These are phyloP conservation scores for Caenorhabditis sp. DNA, from an alignment of 2,888 invertebrate genomes.

Conservation along the genomic window DNA sequence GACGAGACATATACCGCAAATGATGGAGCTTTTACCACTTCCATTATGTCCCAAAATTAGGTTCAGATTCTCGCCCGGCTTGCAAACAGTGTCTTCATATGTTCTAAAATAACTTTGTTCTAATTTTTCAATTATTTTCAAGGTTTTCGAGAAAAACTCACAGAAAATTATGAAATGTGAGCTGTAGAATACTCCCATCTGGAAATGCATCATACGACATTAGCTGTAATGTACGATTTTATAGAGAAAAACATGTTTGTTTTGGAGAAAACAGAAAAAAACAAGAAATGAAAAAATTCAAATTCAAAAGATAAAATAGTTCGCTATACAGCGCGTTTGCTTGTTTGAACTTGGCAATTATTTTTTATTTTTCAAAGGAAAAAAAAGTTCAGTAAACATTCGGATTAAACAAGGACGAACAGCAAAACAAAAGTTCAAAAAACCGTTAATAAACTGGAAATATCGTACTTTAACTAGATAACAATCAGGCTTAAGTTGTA, in stretches of 20 bases:
- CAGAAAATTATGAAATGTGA: constrained; percentile 57
- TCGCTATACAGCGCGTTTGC: background rate
- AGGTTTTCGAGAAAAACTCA: constrained; percentile 21
- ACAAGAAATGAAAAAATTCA: background rate
- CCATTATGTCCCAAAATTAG: constrained; percentile 67
- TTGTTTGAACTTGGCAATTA: background rate
- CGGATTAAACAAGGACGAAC: too few relatives aligned
- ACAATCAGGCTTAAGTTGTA: too few relatives aligned
- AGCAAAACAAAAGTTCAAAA: too few relatives aligned
- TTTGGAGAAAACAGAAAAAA: background rate
- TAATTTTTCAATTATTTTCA: background rate
- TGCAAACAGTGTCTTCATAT: constrained; percentile 51
- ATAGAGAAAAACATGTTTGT: background rate
- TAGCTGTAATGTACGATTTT: background rate
- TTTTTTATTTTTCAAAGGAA: too few relatives aligned
- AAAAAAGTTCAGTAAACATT: too few relatives aligned
- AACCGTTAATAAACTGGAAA: too few relatives aligned
- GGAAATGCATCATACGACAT: constrained; percentile 8
- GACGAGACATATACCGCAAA: constrained; percentile 67
- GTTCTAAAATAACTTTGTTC: constrained; percentile 56
- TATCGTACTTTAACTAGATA: too few relatives aligned
- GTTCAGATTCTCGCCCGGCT: constrained; percentile 59
- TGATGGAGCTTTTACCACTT: constrained; percentile 64
- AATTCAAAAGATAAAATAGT: background rate
- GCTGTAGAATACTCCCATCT: constrained; percentile 51